Percentiles rank a stretch among this genome's conserved stretches.
These are phyloP conservation scores for Philhelius pedissequus DNA, from an alignment of 2,888 invertebrate genomes.

Conservation along the genomic window DNA sequence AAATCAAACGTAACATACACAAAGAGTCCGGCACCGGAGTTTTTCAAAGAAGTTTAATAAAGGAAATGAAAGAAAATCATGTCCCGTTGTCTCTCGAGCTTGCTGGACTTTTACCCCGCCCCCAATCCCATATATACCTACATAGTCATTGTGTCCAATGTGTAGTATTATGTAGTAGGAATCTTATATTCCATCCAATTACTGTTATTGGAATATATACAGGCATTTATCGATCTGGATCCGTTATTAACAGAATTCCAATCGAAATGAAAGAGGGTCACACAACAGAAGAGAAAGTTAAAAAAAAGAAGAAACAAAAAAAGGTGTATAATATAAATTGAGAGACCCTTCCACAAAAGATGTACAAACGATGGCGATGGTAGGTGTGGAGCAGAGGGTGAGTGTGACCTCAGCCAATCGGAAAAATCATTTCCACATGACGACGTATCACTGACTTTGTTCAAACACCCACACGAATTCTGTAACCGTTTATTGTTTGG, in stretches of 20 bases:
- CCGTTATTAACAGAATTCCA: conserved; percentile 52
- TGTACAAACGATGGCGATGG: background rate
- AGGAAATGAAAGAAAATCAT: background rate
- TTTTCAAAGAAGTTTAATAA: background rate
- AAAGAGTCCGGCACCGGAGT: background rate
- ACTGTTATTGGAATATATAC: conserved; percentile 60
- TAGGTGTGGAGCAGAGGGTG: background rate
- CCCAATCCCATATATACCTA: background rate
- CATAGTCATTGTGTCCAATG: background rate
- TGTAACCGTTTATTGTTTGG: background rate
- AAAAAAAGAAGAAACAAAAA: background rate
- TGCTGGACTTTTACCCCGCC: background rate
- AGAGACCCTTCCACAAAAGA: conserved; percentile 41
- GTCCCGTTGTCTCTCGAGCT: background rate
- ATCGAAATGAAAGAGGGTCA: conserved; percentile 37
- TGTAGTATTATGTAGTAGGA: background rate
- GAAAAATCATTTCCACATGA: conserved; percentile 18
- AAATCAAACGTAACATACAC: conserved; percentile 13
- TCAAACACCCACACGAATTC: background rate
- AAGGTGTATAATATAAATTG: conserved; percentile 45
- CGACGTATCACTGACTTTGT: conserved; percentile 11
- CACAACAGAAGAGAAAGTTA: conserved; percentile 1
- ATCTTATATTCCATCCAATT: conserved; percentile 52
- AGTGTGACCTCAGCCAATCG: background rate
- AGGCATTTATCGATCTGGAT: conserved; percentile 54